phyloP scores from a whole-genome alignment of 2,888 invertebrate species.

The Drosophila kuntzei region DNA sequence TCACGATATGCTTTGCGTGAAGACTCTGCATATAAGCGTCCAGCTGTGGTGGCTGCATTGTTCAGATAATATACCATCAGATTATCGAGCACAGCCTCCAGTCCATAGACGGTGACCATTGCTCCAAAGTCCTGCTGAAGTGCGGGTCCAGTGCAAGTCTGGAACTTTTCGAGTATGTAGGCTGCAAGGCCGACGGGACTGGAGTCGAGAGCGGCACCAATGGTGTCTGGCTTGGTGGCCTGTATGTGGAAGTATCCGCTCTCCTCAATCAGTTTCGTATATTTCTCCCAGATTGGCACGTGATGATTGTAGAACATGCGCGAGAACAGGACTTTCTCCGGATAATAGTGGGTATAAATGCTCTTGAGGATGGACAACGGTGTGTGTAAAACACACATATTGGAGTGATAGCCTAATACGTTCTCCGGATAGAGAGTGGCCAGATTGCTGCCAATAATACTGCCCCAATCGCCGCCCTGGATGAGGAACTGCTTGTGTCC shows the following conservation, averaged over 20 bases:
- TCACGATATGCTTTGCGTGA: constrained; percentile 71
- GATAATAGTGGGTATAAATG: constrained; percentile 86
- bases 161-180: constrained; percentile 96
- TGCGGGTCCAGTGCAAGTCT: constrained; percentile 90
- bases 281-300: constrained; percentile 84
- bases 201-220: constrained; percentile 87
- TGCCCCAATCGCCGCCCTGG: constrained; percentile 95
- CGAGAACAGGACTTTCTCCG: constrained; percentile 83
- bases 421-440: constrained; percentile 88
- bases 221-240: constrained; percentile 94
- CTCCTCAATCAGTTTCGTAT: constrained; percentile 83
- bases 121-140: constrained; percentile 83
- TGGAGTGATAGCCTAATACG: constrained; percentile 88
- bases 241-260: constrained; percentile 91
- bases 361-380: constrained; percentile 81
- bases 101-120: constrained; percentile 86
- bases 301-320: constrained; percentile 87
- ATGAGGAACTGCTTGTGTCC: constrained; percentile 88
- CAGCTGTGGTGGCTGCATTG: constrained; percentile 89
- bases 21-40: constrained; percentile 89
- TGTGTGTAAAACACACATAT: constrained; percentile 87
- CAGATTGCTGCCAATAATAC: constrained; percentile 88
- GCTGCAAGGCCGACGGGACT: constrained; percentile 93
- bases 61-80: constrained; percentile 93
- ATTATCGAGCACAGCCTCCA: constrained; percentile 88